Conservation (phyloP, 1,140 invertebrate genomes). For the Ips nitidus region DNA sequence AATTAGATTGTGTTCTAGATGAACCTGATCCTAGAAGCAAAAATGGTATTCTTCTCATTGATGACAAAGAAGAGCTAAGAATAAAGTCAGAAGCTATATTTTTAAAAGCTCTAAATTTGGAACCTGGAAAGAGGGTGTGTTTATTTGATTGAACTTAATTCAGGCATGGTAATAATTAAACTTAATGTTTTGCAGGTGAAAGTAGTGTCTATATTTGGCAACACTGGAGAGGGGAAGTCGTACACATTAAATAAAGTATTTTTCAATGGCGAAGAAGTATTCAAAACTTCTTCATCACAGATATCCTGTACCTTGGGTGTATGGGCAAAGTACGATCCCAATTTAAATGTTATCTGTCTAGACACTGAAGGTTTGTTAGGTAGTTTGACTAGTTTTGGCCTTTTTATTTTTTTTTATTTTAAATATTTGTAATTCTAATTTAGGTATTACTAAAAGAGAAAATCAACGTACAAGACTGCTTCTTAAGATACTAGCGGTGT, state of each 20-base stretch:
- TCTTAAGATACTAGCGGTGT: constrained; percentile 77
- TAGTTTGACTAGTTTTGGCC: constrained; percentile 10
- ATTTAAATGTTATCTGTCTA: constrained; percentile 69
- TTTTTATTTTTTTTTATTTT: neutral
- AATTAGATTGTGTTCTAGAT: constrained; percentile 14
- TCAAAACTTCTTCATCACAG: constrained; percentile 72
- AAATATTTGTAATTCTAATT: constrained; percentile 18
- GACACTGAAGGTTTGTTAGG: constrained; percentile 75
- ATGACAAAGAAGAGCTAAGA: constrained; percentile 40
- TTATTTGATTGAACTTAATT: neutral
- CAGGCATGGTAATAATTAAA: neutral
- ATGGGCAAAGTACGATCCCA: constrained; percentile 74
- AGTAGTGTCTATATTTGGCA: constrained; percentile 86
- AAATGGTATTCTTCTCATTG: constrained; percentile 39
- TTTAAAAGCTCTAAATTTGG: constrained; percentile 37
- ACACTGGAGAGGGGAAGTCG: constrained; percentile 85
- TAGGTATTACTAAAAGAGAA: constrained; percentile 64
- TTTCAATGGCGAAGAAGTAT: constrained; percentile 74
- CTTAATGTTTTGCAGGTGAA: constrained; percentile 58
- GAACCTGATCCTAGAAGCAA: constrained; percentile 26
- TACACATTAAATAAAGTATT: constrained; percentile 80
- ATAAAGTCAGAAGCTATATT: constrained; percentile 40
- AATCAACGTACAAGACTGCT: constrained; percentile 73
- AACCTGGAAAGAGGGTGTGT: constrained; percentile 33
- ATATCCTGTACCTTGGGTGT: constrained; percentile 78